These are phyloP conservation scores for Macroteleia sp. DNA, from an alignment of 2,888 invertebrate species.

Conservation along the genomic window DNA sequence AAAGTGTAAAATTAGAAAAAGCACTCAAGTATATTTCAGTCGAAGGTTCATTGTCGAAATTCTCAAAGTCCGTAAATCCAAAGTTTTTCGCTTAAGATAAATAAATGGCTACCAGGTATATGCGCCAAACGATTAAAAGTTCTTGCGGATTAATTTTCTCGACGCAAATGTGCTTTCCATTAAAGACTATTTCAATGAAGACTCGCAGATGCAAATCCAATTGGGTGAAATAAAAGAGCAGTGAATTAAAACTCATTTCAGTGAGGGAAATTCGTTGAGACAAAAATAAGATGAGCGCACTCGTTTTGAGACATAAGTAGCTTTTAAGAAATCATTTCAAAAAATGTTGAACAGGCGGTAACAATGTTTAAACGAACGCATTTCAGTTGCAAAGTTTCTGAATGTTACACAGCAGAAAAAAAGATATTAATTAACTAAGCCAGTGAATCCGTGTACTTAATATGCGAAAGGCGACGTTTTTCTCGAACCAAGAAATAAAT, in stretches of 20 bases:
- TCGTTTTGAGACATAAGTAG: too few species aligned
- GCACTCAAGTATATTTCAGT: constrained; percentile 23
- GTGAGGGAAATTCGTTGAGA: constrained; percentile 34
- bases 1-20: constrained; percentile 38
- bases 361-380: too few species aligned
- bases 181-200: constrained; percentile 50
- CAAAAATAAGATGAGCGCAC: constrained; percentile 28
- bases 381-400: too few species aligned
- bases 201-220: constrained; percentile 62
- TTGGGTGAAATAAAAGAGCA: constrained; percentile 52
- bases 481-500: constrained; percentile 18
- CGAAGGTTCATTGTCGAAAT: constrained; percentile 33
- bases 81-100: constrained; percentile 59
- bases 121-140: constrained; percentile 54
- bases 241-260: constrained; percentile 55
- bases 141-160: constrained; percentile 55
- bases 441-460: constrained; percentile 33
- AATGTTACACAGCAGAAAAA: neutral
- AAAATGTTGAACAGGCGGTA: neutral
- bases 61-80: constrained; percentile 26
- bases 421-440: constrained; percentile 36
- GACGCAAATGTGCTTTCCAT: constrained; percentile 61
- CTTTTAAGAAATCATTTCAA: neutral
- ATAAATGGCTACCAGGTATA: constrained; percentile 45
- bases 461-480: constrained; percentile 26